Evolutionary conservation across 1,140 invertebrate genomes (phyloP), one percentile per base, ranked within the genome.

Genomic region (Magallana angulata): DNA sequence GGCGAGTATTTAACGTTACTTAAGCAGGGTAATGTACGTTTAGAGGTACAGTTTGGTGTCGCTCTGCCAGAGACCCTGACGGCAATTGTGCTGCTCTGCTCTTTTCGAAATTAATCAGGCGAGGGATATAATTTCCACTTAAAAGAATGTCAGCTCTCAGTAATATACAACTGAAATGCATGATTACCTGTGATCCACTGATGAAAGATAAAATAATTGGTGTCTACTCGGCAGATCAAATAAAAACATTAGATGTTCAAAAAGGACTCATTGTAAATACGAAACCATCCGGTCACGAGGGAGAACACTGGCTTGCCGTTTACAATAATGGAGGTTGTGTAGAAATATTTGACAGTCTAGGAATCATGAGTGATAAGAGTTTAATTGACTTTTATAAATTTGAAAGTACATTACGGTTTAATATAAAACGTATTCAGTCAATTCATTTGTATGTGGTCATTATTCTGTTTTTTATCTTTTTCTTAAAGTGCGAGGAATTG

Each of bases 81-180:
- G n/a, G n/a, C n/a, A n/a, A n/a, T n/a, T n/a, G n/a, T n/a, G n/a
- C n/a, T n/a, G n/a, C n/a, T n/a, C n/a, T n/a, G n/a, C n/a, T n/a
- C 89, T 84, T 60, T 88, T 90, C 18, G 85, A 90, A 84, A 88
- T 85, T 30, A 89, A 88, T 58, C 56, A 82, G 24, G 88, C 85
- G 30, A 71, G 85, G 36, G 85, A 88, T 57, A 86, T 87, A 11
- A 36, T 86, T 30, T 5, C n/a, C 59, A 6, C 11, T 1, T n/a
- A 4, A 84, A 82, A n/a, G 11, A n/a, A 82, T 82, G 80, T 24
- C 82, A 6, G 59, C 16, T 7, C 62, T 89, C 7, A 87, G 68
- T 7, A 60, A 16, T 9, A 1, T n/a, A 24, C 84, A 90, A 81
- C n/a, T 89, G 24, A 56, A 85, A 56, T 87, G 85, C 18, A 82